Conservation (phyloP, 2,797 vertebrate genomes). For the Bryconaethiops microstoma region DNA sequence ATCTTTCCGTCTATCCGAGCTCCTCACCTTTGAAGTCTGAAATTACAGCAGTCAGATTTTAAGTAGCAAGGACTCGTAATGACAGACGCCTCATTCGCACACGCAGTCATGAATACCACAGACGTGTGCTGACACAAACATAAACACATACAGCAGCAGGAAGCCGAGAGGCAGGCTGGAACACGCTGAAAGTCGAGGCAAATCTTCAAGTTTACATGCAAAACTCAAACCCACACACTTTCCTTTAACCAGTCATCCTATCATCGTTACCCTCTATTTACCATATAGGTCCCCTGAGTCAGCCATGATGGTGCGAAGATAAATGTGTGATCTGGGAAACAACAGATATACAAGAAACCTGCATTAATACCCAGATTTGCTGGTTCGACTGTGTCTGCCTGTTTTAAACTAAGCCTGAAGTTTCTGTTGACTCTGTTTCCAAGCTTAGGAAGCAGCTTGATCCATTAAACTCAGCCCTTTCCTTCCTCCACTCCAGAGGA, state of each 20-base stretch:
- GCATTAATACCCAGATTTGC: too few relatives aligned
- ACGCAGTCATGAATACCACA: constrained; percentile 5
- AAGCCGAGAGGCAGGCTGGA: constrained; percentile 16
- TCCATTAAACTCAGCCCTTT: background rate
- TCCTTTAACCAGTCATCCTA: background rate
- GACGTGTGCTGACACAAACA: constrained; percentile 23
- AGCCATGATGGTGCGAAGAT: background rate
- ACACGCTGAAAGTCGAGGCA: background rate
- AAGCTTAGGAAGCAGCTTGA: background rate
- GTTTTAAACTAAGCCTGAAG: too few relatives aligned
- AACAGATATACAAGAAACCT: too few relatives aligned
- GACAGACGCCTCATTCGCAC: background rate
- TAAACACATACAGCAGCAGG: background rate
- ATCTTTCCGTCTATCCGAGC: background rate
- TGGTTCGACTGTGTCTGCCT: too few relatives aligned
- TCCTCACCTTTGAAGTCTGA: background rate
- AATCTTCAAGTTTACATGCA: constrained; percentile 15
- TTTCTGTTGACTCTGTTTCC: too few relatives aligned
- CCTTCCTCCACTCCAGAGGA: background rate
- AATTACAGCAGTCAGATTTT: constrained; percentile 5
- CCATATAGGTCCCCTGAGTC: background rate
- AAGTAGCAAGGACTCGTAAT: background rate
- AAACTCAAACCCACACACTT: constrained; percentile 17
- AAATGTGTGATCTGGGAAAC: background rate
- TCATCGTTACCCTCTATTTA: background rate